Evolutionary conservation across 1,140 invertebrate genomes (phyloP).

Genomic region (Sycobia sp.): DNA sequence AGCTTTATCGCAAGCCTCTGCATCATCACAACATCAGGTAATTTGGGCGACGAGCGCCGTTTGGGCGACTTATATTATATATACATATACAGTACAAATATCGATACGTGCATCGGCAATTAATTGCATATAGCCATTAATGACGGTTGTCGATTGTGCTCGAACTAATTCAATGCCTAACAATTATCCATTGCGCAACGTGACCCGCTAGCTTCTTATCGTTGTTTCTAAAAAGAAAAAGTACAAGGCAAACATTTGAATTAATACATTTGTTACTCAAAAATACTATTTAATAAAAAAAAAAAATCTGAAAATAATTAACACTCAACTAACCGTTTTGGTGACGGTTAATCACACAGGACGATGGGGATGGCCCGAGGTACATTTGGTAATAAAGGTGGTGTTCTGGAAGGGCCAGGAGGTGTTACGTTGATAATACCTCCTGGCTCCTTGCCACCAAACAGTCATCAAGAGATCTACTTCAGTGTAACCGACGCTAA

Average conservation of each 20-base stretch:
- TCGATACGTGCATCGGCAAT: not conserved
- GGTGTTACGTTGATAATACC: slow-evolving; percentile 90
- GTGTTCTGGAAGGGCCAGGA: slow-evolving; percentile 82
- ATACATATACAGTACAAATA: too few relatives aligned
- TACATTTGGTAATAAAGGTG: slow-evolving; percentile 79
- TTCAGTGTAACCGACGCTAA: slow-evolving; percentile 86
- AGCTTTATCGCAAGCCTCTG: slow-evolving; percentile 88
- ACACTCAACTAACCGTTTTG: slow-evolving; percentile 30
- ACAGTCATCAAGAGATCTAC: slow-evolving; percentile 88
- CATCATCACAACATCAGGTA: slow-evolving; percentile 80
- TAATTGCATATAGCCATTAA: too few relatives aligned
- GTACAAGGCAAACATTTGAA: too few relatives aligned
- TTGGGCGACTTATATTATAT: not conserved
- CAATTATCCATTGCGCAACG: not conserved
- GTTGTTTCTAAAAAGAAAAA: too few relatives aligned
- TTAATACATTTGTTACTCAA: too few relatives aligned
- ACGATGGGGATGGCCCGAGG: slow-evolving; percentile 66
- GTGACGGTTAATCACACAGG: slow-evolving; percentile 46
- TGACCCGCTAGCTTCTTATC: too few relatives aligned
- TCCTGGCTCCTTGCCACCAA: slow-evolving; percentile 79
- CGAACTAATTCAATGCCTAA: not conserved
- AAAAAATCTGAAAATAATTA: too few relatives aligned
- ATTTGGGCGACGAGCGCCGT: slow-evolving; percentile 39
- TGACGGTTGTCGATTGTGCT: too few relatives aligned
- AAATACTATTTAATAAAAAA: too few relatives aligned